These are phyloP conservation scores for Paramormyrops kingsleyae DNA, from an alignment of 2,113 vertebrate species.

Conservation along the genomic window DNA sequence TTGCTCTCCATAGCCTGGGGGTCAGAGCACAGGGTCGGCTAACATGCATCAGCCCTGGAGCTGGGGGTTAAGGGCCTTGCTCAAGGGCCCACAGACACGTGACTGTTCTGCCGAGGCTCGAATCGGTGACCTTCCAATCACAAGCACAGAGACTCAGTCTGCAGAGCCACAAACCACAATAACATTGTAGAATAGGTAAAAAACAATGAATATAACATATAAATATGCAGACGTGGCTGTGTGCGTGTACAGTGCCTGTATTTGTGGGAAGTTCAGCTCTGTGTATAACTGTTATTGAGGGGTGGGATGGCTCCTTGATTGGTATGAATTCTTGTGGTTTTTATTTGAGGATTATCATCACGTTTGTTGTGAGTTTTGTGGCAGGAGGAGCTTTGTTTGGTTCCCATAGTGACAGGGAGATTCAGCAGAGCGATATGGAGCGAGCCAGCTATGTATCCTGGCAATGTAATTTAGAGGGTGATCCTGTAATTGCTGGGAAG, in stretches of 20 bases:
- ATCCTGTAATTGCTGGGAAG: background rate
- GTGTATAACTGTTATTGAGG: background rate
- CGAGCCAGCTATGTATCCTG: background rate
- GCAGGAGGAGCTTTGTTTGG: constrained; percentile 24
- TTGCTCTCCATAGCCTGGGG: too few relatives aligned
- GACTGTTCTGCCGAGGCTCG: too few relatives aligned
- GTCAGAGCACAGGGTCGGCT: too few relatives aligned
- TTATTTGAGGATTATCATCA: background rate
- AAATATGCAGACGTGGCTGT: background rate
- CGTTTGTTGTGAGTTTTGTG: background rate
- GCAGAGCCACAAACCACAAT: too few relatives aligned
- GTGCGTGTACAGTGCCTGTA: background rate
- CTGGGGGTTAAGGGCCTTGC: too few relatives aligned
- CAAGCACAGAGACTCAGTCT: too few relatives aligned
- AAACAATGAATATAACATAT: background rate
- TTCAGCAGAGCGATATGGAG: constrained; percentile 14
- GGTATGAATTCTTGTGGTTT: background rate
- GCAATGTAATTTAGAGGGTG: background rate
- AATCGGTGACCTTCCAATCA: too few relatives aligned
- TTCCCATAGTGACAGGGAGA: constrained; percentile 22
- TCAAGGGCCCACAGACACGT: too few relatives aligned
- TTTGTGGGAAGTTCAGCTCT: background rate
- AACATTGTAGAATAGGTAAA: background rate
- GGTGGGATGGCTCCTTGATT: background rate
- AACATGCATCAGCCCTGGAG: too few relatives aligned